Conservation (phyloP, 2,888 invertebrate species). For the Machimus rusticus region DNA sequence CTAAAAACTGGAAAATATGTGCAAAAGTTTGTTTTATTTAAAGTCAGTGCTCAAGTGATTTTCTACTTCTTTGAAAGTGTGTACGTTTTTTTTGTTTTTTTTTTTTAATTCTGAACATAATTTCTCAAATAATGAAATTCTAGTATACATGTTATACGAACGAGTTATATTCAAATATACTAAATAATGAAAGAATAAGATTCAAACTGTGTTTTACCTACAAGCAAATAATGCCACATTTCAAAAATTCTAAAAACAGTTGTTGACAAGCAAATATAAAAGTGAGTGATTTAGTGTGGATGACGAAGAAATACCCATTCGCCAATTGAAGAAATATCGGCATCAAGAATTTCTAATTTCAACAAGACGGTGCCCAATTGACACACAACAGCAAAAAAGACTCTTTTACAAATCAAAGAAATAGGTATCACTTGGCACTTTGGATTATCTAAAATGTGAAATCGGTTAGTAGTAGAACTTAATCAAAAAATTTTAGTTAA, state of each 20-base stretch:
- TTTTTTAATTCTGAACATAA: neutral
- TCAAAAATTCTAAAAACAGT: no score
- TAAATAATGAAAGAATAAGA: no score
- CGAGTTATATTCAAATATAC: no score
- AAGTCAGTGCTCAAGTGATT: neutral
- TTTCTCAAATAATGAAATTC: no score
- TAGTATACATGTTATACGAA: neutral
- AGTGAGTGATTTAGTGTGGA: neutral
- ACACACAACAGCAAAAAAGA: neutral
- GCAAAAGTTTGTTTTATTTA: neutral
- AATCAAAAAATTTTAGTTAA: neutral
- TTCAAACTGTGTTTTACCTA: no score
- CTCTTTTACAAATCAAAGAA: neutral
- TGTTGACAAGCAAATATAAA: no score
- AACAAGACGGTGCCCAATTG: neutral
- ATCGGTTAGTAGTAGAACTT: neutral
- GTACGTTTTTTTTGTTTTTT: neutral
- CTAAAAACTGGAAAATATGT: constrained; percentile 41
- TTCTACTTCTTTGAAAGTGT: constrained; percentile 11
- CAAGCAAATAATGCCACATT: no score
- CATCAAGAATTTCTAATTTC: neutral
- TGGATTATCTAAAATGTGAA: neutral
- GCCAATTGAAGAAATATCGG: neutral
- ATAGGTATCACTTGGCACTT: neutral
- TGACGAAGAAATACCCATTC: neutral